phyloP scores from a whole-genome alignment of 2,113 vertebrate genomes.

The Cyprinodon variegatus region DNA sequence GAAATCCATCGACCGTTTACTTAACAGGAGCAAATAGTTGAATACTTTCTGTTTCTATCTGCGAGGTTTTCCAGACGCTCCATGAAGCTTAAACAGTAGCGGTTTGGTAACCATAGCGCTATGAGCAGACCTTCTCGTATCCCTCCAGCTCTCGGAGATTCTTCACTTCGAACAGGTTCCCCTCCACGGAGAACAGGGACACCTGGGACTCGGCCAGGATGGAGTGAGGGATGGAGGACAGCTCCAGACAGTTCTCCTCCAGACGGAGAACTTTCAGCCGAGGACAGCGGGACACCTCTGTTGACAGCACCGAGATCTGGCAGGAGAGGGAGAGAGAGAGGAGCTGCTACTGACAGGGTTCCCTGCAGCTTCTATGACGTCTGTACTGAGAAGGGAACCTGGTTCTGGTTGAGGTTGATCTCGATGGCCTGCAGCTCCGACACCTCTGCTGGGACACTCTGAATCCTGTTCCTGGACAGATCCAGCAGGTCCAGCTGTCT shows the following conservation, averaged over 20 bases:
- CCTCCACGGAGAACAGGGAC: constrained; percentile 94
- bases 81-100: too few species aligned
- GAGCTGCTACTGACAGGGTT: too few species aligned
- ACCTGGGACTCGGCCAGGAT: constrained; percentile 92
- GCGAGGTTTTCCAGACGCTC: too few species aligned
- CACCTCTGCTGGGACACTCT: constrained; percentile 84
- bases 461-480: constrained; percentile 93
- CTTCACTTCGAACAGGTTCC: constrained; percentile 98
- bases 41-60: too few species aligned
- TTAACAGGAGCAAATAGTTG: too few species aligned
- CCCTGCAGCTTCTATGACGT: too few species aligned
- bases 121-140: constrained; percentile 89
- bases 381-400: constrained; percentile 76
- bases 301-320: constrained; percentile 90
- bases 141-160: constrained; percentile 91
- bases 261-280: constrained; percentile 95
- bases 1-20: too few species aligned
- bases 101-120: not conserved
- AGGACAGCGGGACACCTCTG: constrained; percentile 87
- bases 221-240: constrained; percentile 88
- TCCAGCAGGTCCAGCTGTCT: constrained; percentile 92
- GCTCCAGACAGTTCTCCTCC: constrained; percentile 97
- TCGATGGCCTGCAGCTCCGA: constrained; percentile 92
- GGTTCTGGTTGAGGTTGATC: constrained; percentile 98
- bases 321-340: too few species aligned